Evolutionary conservation across 2,797 vertebrate genomes (phyloP).

Genomic region (Cygnus olor): DNA sequence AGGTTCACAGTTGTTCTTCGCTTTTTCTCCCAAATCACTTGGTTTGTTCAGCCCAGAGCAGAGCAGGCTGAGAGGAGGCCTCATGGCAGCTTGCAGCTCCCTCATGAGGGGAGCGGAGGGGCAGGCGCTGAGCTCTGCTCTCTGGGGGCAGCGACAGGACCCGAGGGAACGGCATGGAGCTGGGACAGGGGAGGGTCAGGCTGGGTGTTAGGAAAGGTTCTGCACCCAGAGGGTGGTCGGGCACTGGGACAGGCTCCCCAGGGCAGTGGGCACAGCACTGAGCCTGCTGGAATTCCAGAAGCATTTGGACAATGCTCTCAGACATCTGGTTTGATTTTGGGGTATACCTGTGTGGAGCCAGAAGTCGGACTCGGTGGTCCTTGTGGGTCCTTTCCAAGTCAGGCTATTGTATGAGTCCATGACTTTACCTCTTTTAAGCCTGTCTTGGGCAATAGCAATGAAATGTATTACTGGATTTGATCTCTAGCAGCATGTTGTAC

Average conservation of each 20-base stretch:
- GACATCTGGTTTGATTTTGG: background rate
- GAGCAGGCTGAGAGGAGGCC: background rate
- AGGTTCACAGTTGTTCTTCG: background rate
- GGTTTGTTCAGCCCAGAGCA: background rate
- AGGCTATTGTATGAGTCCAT: background rate
- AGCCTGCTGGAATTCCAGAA: background rate
- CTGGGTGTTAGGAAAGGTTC: background rate
- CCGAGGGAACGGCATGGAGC: background rate
- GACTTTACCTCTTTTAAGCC: background rate
- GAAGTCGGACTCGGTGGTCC: background rate
- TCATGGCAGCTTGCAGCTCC: background rate
- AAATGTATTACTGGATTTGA: background rate
- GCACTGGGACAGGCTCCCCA: too few species aligned
- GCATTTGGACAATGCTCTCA: background rate
- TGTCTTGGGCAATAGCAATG: background rate
- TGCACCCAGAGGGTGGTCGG: background rate
- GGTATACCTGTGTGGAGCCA: too few species aligned
- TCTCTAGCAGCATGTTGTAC: background rate
- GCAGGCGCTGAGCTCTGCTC: background rate
- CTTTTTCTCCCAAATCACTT: background rate
- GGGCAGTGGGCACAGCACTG: too few species aligned
- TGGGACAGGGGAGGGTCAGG: background rate
- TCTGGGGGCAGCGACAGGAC: background rate
- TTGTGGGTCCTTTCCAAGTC: background rate
- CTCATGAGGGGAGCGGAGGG: background rate